Conservation (phyloP, 2,113 vertebrate species). For the Dasyurus viverrinus region DNA sequence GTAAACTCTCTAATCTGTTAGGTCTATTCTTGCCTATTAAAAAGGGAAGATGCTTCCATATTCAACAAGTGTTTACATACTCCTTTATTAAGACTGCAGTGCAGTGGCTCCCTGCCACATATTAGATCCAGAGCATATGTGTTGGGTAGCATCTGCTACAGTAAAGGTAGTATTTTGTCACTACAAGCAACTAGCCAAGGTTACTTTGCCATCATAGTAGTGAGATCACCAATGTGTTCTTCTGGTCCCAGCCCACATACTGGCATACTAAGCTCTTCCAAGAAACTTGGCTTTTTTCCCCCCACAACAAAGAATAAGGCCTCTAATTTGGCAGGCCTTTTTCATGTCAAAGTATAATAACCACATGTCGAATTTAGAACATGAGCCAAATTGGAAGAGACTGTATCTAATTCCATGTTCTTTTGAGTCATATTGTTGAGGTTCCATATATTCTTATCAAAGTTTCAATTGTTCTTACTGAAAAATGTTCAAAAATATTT, state of each 20-base stretch:
- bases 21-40: not conserved
- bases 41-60: not conserved
- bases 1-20: not conserved
- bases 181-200: not conserved
- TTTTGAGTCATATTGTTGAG: not conserved
- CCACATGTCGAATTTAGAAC: not conserved
- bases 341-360: slow-evolving; percentile 34
- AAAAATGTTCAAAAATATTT: slow-evolving; percentile 18
- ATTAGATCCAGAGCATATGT: not conserved
- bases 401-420: not conserved
- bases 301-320: not conserved
- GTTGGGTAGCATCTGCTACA: not conserved
- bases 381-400: not conserved
- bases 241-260: not conserved
- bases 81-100: not conserved
- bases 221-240: slow-evolving; percentile 18
- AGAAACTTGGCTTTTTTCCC: slow-evolving; percentile 1
- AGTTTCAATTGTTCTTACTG: slow-evolving; percentile 32
- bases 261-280: not conserved
- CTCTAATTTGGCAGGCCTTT: slow-evolving; percentile 1
- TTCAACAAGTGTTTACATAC: not conserved
- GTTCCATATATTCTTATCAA: not conserved
- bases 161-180: not conserved
- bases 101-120: not conserved
- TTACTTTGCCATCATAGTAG: not conserved